These are phyloP conservation scores for Sigmodon hispidus DNA, from an alignment of 2,113 vertebrate species.

Conservation along the genomic window DNA sequence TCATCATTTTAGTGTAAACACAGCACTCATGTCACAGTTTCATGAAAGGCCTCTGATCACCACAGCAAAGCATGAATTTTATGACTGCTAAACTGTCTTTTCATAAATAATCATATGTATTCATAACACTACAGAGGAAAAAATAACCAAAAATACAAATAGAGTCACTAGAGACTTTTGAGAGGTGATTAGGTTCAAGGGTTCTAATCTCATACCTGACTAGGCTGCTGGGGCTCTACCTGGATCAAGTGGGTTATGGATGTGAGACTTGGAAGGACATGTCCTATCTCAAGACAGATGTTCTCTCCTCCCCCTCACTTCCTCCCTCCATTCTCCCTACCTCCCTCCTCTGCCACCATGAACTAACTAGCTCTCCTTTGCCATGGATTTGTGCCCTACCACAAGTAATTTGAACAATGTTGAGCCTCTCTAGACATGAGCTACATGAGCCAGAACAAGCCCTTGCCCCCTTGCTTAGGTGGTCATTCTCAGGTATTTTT, in stretches of 20 bases:
- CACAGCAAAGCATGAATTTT: background rate
- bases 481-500: background rate
- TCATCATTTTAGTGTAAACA: slow-evolving; percentile 13
- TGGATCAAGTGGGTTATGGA: background rate
- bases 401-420: background rate
- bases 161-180: background rate
- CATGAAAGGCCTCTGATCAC: background rate
- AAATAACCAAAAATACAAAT: background rate
- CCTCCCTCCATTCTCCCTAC: background rate
- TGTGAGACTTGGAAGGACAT: background rate
- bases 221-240: background rate
- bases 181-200: background rate
- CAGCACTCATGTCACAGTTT: background rate
- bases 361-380: background rate
- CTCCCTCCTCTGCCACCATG: background rate
- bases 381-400: background rate
- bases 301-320: background rate
- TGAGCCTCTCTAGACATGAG: background rate
- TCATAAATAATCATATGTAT: slow-evolving; percentile 34
- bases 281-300: background rate
- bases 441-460: background rate
- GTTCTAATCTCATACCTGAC: background rate
- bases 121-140: background rate
- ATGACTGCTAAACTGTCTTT: slow-evolving; percentile 13
- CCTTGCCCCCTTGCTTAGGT: background rate